These are phyloP conservation scores for Sycon ciliatum DNA, from an alignment of 37 sponge, comb jelly and placozoan genomes.

Conservation along the genomic window DNA sequence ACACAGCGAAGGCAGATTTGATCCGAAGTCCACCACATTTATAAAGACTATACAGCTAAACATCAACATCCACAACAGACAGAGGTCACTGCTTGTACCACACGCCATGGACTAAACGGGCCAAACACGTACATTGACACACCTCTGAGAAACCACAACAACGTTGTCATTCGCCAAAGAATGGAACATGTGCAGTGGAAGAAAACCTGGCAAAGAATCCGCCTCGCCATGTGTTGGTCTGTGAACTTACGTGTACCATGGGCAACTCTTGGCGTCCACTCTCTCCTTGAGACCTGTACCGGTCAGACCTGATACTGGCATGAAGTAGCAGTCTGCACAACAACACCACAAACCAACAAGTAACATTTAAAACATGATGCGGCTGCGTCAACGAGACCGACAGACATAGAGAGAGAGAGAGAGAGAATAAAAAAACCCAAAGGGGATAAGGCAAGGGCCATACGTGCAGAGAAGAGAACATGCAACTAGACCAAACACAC, in stretches of 20 bases:
- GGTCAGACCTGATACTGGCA: conserved; percentile 87
- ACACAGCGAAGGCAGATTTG: too few relatives aligned
- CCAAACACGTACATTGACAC: too few relatives aligned
- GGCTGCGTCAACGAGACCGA: background rate
- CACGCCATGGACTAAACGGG: too few relatives aligned
- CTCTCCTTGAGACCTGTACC: conserved; percentile 78
- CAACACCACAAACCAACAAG: background rate
- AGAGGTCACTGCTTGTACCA: too few relatives aligned
- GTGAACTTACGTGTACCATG: conserved; percentile 67
- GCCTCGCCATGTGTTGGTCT: background rate
- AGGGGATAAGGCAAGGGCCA: background rate
- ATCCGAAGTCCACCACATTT: too few relatives aligned
- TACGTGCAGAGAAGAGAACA: background rate
- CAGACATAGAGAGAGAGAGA: background rate
- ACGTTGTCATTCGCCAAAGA: too few relatives aligned
- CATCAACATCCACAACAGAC: too few relatives aligned
- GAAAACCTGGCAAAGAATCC: too few relatives aligned
- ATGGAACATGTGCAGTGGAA: too few relatives aligned
- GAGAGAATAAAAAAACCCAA: conserved; percentile 5
- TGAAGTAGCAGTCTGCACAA: conserved; percentile 65
- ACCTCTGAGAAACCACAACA: too few relatives aligned
- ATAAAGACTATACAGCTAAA: too few relatives aligned
- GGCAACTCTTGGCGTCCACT: conserved; percentile 30
- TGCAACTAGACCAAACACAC: too few relatives aligned
- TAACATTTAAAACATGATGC: background rate